Conservation (phyloP, 1,140 invertebrate genomes). For the Pseudobourletiella spinata region DNA sequence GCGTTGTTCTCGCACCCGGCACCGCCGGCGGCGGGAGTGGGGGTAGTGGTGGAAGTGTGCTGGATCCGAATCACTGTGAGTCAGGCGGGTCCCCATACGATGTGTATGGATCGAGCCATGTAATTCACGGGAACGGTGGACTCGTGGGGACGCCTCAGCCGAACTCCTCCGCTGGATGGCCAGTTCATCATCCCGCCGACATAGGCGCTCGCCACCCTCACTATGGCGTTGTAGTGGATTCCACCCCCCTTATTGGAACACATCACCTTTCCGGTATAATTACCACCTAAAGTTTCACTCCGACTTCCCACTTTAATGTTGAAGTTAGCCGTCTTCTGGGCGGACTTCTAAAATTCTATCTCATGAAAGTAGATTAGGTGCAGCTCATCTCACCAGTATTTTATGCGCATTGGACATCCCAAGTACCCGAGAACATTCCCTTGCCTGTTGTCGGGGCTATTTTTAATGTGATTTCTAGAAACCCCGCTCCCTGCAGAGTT, state of each 20-base stretch:
- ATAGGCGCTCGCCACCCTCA: neutral
- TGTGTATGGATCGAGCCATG: neutral
- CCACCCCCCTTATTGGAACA: neutral
- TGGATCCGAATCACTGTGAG: neutral
- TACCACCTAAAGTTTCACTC: too few relatives aligned
- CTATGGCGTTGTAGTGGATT: slow-evolving; percentile 4
- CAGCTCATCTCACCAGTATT: too few relatives aligned
- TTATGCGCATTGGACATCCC: too few relatives aligned
- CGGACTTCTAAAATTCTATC: too few relatives aligned
- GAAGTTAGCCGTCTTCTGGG: too few relatives aligned
- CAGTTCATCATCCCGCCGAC: slow-evolving; percentile 1
- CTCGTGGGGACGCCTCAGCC: neutral
- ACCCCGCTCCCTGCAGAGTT: too few relatives aligned
- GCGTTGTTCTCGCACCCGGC: neutral
- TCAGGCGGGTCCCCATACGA: neutral
- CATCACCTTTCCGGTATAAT: slow-evolving; percentile 8
- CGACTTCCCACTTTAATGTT: too few relatives aligned
- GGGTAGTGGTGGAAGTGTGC: neutral
- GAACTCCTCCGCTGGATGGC: slow-evolving; percentile 2
- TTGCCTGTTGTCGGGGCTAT: too few relatives aligned
- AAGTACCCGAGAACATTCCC: too few relatives aligned
- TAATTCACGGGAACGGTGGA: neutral
- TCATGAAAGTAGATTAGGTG: too few relatives aligned
- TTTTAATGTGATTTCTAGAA: too few relatives aligned
- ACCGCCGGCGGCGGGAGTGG: neutral